These are phyloP conservation scores for Orius insidiosus DNA, from an alignment of 1,140 invertebrate species.

Conservation along the genomic window DNA sequence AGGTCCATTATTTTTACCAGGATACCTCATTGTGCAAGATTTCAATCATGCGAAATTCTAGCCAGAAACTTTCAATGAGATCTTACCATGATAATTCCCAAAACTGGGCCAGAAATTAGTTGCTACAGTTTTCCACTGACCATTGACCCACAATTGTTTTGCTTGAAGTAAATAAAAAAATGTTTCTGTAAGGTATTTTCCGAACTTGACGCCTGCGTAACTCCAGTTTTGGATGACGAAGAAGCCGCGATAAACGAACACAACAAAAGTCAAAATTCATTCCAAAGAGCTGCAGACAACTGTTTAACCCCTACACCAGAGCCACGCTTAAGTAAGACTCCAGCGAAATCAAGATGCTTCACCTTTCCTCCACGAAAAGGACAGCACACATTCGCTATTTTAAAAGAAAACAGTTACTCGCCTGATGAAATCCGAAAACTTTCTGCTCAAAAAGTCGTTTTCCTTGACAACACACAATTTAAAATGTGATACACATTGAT, in stretches of 20 bases:
- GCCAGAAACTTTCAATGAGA: too few species aligned
- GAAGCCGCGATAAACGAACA: conserved; percentile 45
- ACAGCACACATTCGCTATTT: conserved; percentile 41
- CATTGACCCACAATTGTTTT: too few species aligned
- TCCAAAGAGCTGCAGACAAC: conserved; percentile 22
- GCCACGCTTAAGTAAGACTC: conserved; percentile 50
- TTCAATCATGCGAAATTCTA: too few species aligned
- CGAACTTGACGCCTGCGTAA: conserved; percentile 81
- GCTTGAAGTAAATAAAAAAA: too few species aligned
- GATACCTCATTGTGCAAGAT: too few species aligned
- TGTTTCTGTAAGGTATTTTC: conserved; percentile 49
- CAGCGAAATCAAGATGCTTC: conserved; percentile 30
- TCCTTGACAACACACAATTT: too few species aligned
- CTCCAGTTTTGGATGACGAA: conserved; percentile 67
- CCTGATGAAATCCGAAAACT: conserved; percentile 10
- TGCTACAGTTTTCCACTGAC: too few species aligned
- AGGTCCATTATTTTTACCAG: too few species aligned
- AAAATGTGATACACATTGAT: too few species aligned
- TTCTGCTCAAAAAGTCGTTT: too few species aligned
- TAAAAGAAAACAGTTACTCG: conserved; percentile 34
- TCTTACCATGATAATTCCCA: too few species aligned
- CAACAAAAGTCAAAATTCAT: conserved; percentile 28
- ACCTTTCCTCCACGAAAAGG: conserved; percentile 30
- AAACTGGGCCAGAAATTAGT: too few species aligned
- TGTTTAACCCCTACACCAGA: conserved; percentile 43